Conservation (phyloP, 1,140 invertebrate species). For the Ylistrum balloti region DNA sequence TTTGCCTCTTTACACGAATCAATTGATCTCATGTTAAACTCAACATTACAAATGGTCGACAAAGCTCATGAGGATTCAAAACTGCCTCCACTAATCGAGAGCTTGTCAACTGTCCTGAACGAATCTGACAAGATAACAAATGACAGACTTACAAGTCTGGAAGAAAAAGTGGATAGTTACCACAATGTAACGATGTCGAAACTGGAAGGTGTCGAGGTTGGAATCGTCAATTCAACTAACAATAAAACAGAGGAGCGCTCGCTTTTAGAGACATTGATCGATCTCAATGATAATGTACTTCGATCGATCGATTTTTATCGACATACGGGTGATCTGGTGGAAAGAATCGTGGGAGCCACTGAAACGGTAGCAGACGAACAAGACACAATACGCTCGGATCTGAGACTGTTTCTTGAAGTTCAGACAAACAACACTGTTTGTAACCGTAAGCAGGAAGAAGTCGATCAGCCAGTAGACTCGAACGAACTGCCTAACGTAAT, state of each 20-base stretch:
- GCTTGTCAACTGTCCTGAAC: neutral
- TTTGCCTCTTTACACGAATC: neutral
- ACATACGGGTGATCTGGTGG: slow-evolving; percentile 66
- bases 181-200: slow-evolving; percentile 46
- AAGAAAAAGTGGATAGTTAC: slow-evolving; percentile 51
- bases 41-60: neutral
- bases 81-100: neutral
- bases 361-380: slow-evolving; percentile 68
- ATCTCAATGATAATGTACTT: slow-evolving; percentile 63
- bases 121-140: neutral
- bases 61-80: neutral
- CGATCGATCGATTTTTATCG: slow-evolving; percentile 64
- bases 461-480: neutral
- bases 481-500: neutral
- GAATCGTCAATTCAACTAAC: neutral
- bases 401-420: slow-evolving; percentile 55
- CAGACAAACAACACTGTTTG: slow-evolving; percentile 52
- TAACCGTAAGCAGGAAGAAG: neutral
- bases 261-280: slow-evolving; percentile 55
- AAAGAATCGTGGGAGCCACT: slow-evolving; percentile 65
- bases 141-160: slow-evolving; percentile 39
- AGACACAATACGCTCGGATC: slow-evolving; percentile 51
- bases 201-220: neutral
- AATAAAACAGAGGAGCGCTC: slow-evolving; percentile 41
- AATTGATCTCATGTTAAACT: neutral